Evolutionary conservation across 1,140 invertebrate species (phyloP), one percentile per base, ranked within the genome.

Genomic region (Helicorthomorpha holstii): DNA sequence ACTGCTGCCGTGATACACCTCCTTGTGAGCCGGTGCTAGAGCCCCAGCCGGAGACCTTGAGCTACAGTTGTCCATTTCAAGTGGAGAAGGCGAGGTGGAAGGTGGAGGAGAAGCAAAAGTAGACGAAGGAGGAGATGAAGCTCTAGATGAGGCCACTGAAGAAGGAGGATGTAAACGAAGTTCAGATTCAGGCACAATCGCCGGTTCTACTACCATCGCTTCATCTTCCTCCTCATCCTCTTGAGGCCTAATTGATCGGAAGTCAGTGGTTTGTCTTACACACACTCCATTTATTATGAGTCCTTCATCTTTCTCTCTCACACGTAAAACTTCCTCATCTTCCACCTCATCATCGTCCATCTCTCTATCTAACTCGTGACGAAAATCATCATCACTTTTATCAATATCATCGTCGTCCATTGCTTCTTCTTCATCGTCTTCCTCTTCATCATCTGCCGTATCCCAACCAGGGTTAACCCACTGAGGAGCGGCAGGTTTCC

Each of bases 381-480:
- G 7, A 34, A 7, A 16, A 34, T 34, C 29, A 34, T 34, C 29
- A 34, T 7, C 29, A 55, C 43, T 25, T 51, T 71, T 38, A 64
- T 70, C 58, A 57, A 65, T 59, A 54, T 67, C 61, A 34, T 57
- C 57, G 34, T 59, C 56, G 16, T 52, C 54, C 2, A 57, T 52
- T n/a, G 57, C 52, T 29, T 34, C 48, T 49, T 53, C 21, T 46
- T 50, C 19, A 26, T 42, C 25, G 24, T 51, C 49, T 47, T n/a
- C 51, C 54, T 49, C 58, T 7, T 64, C 65, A 41, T 58, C 54
- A 22, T 60, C 62, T 56, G 87, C 80, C 29, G 16, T 16, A 63
- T 89, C 83, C 78, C 85, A 85, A 49, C 90, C 87, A 1, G 88
- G 91, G 66, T 93, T 93, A 0, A 96, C 89, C 87, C 92, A 94